phyloP scores from a whole-genome alignment of 2,113 vertebrate genomes.

The Tympanuchus pallidicinctus region DNA sequence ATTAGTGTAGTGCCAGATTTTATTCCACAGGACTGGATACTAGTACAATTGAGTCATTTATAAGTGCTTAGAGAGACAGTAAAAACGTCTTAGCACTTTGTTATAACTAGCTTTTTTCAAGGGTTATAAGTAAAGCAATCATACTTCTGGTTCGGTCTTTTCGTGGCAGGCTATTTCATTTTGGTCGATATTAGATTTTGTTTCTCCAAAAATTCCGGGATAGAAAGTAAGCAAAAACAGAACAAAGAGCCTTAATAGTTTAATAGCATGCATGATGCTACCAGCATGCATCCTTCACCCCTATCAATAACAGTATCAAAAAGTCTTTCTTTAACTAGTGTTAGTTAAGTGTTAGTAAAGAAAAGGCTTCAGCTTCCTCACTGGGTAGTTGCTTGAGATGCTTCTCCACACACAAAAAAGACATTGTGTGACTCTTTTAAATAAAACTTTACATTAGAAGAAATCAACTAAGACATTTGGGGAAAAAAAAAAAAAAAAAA shows the following conservation, averaged over 20 bases:
- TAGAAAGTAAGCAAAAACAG: neutral
- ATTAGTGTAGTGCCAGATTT: neutral
- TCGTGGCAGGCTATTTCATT: neutral
- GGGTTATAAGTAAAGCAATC: neutral
- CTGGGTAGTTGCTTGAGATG: neutral
- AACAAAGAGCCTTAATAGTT: neutral
- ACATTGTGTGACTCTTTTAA: conserved; percentile 8
- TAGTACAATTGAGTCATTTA: neutral
- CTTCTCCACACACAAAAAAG: neutral
- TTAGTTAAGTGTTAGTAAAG: neutral
- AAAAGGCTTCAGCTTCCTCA: neutral
- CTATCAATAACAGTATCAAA: neutral
- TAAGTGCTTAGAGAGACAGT: neutral
- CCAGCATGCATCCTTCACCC: neutral
- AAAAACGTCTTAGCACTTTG: neutral
- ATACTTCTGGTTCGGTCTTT: neutral
- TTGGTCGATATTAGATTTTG: neutral
- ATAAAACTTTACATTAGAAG: conserved; percentile 3
- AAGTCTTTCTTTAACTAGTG: neutral
- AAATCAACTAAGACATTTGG: conserved; percentile 40
- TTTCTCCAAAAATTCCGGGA: neutral
- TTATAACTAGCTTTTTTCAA: neutral
- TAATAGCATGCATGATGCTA: neutral
- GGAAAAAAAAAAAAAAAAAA: conserved; percentile 5
- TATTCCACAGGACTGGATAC: neutral